Evolutionary conservation across 53 echinoderm and acorn worm species (phyloP), one percentile per base, ranked within the genome.

Genomic region (Pentamera pediparva): DNA sequence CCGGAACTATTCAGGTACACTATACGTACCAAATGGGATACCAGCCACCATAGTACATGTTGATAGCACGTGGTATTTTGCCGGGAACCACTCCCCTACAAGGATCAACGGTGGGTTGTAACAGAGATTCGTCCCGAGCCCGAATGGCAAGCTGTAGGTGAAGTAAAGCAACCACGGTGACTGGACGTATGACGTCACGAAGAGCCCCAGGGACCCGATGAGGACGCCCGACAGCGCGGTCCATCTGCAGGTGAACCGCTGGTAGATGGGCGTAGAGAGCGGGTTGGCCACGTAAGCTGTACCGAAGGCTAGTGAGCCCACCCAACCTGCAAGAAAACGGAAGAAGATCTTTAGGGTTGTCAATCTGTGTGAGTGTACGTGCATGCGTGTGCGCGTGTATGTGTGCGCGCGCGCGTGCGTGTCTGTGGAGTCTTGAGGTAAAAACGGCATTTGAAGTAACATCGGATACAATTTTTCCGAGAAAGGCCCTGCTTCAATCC

Each of bases 251-350:
- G 90, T 88, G 57, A 95, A 90, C 15, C 69, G 73, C 74, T 84
- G 76, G 54, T 87, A 87, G 31, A 95, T 80, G 3, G 82, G 87
- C 2, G 95, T 82, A 2, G 95, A 95, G 51, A 95, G 76, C n/a
- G 95, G 95, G 55, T 91, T 90, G 34, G 79, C 82, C 10, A 95
- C 87, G 56, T 95, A 95, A 7, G 90, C 95, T 74, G 90, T 87
- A 22, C 95, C 95, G 43, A 95, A 95, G n/a, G 85, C 95, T 17
- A 90, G 77, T 11, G 95, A 95, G 17, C 95, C 95, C 25, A 95
- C 88, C 90, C 90, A 95, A 79, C 95, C 95, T 95, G 48, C 3
- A 11, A 37, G 31, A 50, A 26, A 39, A 49, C 26, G 10, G 39
- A 37, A 65, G n/a, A 24, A n/a, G 27, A 21, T 11, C 25, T 18